Base-by-base conservation (phyloP, 2,888 invertebrate species). In the Uloborus plumipes region DNA sequence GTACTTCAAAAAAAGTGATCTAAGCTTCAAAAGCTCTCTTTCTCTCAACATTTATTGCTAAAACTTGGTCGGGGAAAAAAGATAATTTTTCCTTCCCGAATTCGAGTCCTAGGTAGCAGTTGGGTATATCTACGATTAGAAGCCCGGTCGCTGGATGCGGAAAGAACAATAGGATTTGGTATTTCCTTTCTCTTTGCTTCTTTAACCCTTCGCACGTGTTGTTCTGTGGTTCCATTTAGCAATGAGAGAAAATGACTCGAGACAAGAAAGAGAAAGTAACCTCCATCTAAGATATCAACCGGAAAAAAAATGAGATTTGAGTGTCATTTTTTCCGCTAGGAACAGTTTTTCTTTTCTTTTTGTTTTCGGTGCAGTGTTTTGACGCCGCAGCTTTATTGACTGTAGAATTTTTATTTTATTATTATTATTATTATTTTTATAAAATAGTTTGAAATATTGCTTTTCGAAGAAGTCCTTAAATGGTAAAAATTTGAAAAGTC, bases 161-260 rank as follows among this genome's bases (percentile, higher is more conserved):
- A 31, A 49, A 31, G 55, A 47, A 64, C 22, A 20, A 47, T 58
- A 18, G 18, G 61, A 55, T 66, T 66, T 74, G 64, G 58, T 65
- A 74, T 74, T 26, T 73, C 31, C 20, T 50, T 61, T 31, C 61
- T 61, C 47, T 59, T 31, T 22, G 13, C 49, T 53, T 47, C 11
- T 51, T 61, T 55, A 18, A n/a, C 11, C 20, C 20, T 15, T 39
- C 16, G 20, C 62, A 69, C 69, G 76, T 70, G 69, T 55, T 69
- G 62, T 61, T 69, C 47, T 62, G 76, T 76, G 76, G 62, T 76
- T 69, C 76, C 76, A 76, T 70, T 76, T 64, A 76, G 76, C 47
- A 7, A 31, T 20, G 49, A 31, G 39, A 55, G 76, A 76, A 76
- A 76, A 69, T 76, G 61, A 53, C 69, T 62, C 3, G 15, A 47